Percentiles rank a stretch among this genome's conserved stretches.
These are phyloP conservation scores for Felis chaus DNA, from an alignment of 2,113 vertebrate genomes.

Conservation along the genomic window DNA sequence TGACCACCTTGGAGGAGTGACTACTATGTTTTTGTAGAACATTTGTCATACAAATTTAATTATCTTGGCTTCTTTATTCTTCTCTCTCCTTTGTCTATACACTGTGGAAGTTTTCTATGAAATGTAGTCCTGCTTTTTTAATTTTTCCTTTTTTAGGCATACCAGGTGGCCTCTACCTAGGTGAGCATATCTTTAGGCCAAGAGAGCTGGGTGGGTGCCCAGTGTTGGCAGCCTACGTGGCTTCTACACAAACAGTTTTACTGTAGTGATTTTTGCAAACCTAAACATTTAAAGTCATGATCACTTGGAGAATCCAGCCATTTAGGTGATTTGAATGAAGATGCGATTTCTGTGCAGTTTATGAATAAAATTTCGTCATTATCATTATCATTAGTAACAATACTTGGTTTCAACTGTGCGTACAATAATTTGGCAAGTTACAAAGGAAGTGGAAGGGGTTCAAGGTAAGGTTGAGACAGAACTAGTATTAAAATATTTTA, in stretches of 20 bases:
- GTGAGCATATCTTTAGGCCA: neutral
- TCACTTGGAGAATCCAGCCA: conserved; percentile 20
- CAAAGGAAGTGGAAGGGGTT: conserved; percentile 27
- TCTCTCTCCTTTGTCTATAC: neutral
- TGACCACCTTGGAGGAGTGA: neutral
- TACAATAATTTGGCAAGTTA: conserved; percentile 40
- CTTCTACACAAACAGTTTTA: neutral
- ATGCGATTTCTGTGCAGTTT: conserved; percentile 2
- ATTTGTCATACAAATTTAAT: neutral
- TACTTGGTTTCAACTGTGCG: conserved; percentile 23
- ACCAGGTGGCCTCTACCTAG: conserved; percentile 22
- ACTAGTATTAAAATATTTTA: conserved; percentile 44
- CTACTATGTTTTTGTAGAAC: neutral
- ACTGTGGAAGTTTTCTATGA: conserved; percentile 16
- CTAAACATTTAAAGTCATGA: conserved; percentile 25
- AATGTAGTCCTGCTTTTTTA: neutral
- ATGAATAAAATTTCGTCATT: conserved; percentile 36
- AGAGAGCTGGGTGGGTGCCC: neutral
- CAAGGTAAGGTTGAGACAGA: conserved; percentile 26
- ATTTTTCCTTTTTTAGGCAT: neutral
- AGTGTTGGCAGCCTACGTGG: neutral
- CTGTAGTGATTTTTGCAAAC: conserved; percentile 27
- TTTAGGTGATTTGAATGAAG: conserved; percentile 35
- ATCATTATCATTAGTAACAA: neutral
- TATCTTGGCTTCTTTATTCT: neutral